Evolutionary conservation across 2,888 invertebrate species (phyloP).

Genomic region (Eucera pruinosa): DNA sequence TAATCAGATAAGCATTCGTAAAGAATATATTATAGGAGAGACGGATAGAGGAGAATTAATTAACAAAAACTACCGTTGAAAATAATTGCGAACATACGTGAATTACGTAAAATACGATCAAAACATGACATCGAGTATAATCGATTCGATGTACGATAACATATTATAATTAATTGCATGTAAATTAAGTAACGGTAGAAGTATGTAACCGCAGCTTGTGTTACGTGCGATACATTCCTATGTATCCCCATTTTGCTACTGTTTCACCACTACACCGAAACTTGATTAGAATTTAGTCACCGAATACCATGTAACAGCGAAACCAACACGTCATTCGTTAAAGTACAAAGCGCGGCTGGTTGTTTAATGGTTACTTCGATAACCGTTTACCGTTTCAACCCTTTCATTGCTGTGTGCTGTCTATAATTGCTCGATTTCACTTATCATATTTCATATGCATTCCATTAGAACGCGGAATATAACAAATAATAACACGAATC

Average conservation of each 20-base stretch:
- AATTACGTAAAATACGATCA: too few species aligned
- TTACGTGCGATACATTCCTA: conserved; percentile 58
- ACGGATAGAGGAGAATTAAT: conserved; percentile 5
- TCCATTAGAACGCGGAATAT: too few species aligned
- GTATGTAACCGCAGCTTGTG: conserved; percentile 40
- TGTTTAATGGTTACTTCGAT: conserved; percentile 16
- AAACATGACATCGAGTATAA: not conserved
- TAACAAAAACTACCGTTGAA: not conserved
- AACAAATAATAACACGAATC: too few species aligned
- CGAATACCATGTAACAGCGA: conserved; percentile 60
- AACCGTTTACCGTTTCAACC: conserved; percentile 46
- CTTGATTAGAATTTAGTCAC: conserved; percentile 67
- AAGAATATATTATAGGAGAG: conserved; percentile 61
- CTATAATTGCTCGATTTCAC: not conserved
- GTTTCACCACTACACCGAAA: conserved; percentile 64
- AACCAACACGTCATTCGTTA: conserved; percentile 53
- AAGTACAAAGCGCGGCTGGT: conserved; percentile 29
- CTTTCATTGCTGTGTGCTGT: conserved; percentile 8
- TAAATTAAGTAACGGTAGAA: conserved; percentile 26
- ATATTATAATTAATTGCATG: conserved; percentile 6
- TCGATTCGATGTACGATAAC: not conserved
- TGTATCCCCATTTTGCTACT: conserved; percentile 53
- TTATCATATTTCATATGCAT: not conserved
- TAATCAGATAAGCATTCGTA: conserved; percentile 74
- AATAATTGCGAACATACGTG: conserved; percentile 3